Percentiles rank a stretch among this genome's conserved stretches.
phyloP scores from a whole-genome alignment of 2,797 vertebrate species.

The Diplodus puntazzo region DNA sequence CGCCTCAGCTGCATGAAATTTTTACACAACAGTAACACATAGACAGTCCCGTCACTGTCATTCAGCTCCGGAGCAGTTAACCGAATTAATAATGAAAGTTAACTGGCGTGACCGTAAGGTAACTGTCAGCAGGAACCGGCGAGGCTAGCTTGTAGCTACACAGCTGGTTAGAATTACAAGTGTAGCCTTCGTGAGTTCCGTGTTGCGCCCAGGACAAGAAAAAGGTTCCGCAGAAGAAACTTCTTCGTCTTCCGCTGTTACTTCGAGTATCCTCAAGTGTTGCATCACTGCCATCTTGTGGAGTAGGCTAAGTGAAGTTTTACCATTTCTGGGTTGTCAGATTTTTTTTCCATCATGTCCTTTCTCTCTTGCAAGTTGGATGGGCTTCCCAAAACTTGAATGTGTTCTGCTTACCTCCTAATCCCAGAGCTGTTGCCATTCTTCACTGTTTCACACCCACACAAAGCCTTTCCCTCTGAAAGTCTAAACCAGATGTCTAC shows the following conservation, averaged over 20 bases:
- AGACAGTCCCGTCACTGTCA: slow-evolving; percentile 36
- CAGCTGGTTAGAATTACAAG: slow-evolving; percentile 60
- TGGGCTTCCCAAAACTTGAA: no score
- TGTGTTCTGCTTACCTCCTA: background rate
- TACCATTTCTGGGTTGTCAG: background rate
- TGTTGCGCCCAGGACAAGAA: slow-evolving; percentile 2
- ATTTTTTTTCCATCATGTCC: background rate
- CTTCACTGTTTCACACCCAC: background rate
- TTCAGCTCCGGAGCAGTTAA: background rate
- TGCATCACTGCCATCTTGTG: slow-evolving; percentile 10
- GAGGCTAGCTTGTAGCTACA: slow-evolving; percentile 40
- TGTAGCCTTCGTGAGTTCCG: slow-evolving; percentile 57
- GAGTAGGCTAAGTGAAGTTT: background rate
- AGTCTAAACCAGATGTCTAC: background rate
- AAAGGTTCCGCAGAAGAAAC: slow-evolving; percentile 46
- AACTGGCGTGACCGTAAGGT: background rate
- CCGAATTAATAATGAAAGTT: background rate
- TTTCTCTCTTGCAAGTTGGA: no score
- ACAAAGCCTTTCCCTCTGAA: background rate
- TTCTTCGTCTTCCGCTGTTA: background rate
- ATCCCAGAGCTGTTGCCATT: background rate
- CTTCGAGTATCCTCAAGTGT: background rate
- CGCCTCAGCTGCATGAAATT: slow-evolving; percentile 32
- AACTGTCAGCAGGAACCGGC: slow-evolving; percentile 58
- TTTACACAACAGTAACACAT: background rate